Percentiles rank a stretch among this genome's conserved stretches.
phyloP scores from a whole-genome alignment of 2,113 vertebrate genomes.

The Notothenia rossii region DNA sequence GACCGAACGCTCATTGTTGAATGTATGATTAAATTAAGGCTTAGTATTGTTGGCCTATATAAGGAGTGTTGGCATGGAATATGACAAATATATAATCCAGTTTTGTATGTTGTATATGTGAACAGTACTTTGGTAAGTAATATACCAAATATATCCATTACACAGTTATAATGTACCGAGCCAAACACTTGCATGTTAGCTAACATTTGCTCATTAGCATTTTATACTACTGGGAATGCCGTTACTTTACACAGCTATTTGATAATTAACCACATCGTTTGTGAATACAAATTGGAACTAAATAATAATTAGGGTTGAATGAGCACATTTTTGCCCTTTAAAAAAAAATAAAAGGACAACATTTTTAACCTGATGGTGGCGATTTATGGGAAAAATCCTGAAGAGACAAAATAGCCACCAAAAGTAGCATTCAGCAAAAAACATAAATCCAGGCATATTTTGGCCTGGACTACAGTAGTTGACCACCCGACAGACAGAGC shows the following conservation, averaged over 20 bases:
- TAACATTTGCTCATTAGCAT: background rate
- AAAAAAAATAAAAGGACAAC: too few species aligned
- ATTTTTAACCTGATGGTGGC: background rate
- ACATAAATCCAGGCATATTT: background rate
- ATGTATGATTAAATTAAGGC: background rate
- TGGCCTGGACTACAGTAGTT: too few species aligned
- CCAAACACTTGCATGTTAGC: background rate
- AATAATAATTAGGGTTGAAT: too few species aligned
- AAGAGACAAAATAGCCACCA: background rate
- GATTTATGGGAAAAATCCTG: background rate
- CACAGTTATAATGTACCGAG: background rate
- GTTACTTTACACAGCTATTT: background rate
- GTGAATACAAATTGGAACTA: background rate
- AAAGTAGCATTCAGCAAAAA: too few species aligned
- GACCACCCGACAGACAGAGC: background rate
- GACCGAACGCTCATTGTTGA: background rate
- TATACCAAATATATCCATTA: background rate
- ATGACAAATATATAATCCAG: background rate
- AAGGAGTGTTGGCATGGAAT: background rate
- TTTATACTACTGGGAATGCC: background rate
- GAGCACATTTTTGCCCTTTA: too few species aligned
- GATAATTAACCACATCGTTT: background rate
- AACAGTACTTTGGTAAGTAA: background rate
- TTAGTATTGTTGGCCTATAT: background rate
- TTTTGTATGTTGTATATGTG: background rate